Percentiles rank a stretch among this genome's conserved stretches.
phyloP scores from a whole-genome alignment of 1,140 invertebrate species.

The Musca vetustissima region DNA sequence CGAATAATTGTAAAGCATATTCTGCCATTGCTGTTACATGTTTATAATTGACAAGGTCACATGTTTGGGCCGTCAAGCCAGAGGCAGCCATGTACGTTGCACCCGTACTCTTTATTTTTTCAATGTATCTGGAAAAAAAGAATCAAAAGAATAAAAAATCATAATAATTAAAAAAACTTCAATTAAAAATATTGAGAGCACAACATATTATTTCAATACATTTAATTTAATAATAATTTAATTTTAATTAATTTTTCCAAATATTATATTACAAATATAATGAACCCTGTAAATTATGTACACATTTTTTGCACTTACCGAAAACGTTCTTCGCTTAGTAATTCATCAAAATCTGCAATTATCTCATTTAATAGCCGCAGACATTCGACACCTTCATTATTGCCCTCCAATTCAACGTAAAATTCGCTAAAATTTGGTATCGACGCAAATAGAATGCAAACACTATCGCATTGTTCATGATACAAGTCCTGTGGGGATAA shows the following conservation, averaged over 20 bases:
- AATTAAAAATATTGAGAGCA: too few relatives aligned
- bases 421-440: constrained; percentile 98
- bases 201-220: too few relatives aligned
- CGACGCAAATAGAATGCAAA: constrained; percentile 94
- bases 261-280: constrained; percentile 17
- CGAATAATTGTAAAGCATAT: constrained; percentile 81
- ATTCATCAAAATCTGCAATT: constrained; percentile 94
- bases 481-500: constrained; percentile 77
- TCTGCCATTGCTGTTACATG: constrained; percentile 90
- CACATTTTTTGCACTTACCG: constrained; percentile 50
- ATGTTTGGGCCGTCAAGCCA: constrained; percentile 77
- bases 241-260: too few relatives aligned
- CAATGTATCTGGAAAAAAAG: constrained; percentile 67
- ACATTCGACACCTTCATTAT: constrained; percentile 94
- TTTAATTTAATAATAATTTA: too few relatives aligned
- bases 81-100: constrained; percentile 97
- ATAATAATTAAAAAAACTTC: too few relatives aligned
- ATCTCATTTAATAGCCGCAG: constrained; percentile 93
- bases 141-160: too few relatives aligned
- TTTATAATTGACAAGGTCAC: constrained; percentile 73
- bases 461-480: constrained; percentile 91
- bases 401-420: constrained; percentile 92
- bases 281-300: too few relatives aligned
- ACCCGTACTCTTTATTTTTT: constrained; percentile 97
- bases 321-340: constrained; percentile 83